Evolutionary conservation across 2,888 invertebrate species (phyloP), one percentile per base, ranked within the genome.

Genomic region (Acrobasis consociella): DNA sequence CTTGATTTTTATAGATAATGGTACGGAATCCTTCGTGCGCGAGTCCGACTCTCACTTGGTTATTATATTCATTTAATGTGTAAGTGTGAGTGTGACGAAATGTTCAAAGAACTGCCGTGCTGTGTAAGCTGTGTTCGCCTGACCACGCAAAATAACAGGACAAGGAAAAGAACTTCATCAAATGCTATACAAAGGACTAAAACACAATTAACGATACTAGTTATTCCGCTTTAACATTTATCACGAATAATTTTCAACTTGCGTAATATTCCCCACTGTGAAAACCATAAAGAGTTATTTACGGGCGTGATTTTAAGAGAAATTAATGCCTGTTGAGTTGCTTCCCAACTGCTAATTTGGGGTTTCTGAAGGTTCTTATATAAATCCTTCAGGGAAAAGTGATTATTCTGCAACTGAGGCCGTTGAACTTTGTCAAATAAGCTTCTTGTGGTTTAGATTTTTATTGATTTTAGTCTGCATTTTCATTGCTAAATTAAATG

Each of bases 281-380:
- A n/a, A 46, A 46, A 5, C 52, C 52, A n/a, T 52, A 52, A 52
- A 52, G 31, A 13, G 22, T 37, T 52, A 22, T 52, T 52, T 31
- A 52, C 11, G 51, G 17, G 51, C 46, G 46, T 13, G 46, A 46
- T 46, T 46, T n/a, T 46, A 46, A 46, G 46, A 46, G 49, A 49
- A 49, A 52, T 52, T 51, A 13, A 52, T 52, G 52, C 22, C 31
- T 13, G 31, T 31, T 31, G 31, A 31, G 22, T 31, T 52, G 10
- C 52, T 52, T 52, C 52, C 52, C 52, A 52, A 31, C 11, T 31
- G n/a, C 52, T 31, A 52, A 13, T 52, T 52, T 22, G 52, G 31
- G 13, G n/a, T 52, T 9, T 31, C 11, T 31, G 22, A n/a, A 37
- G 31, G 37, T 52, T 52, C 22, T 13, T 31, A 8, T 22, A 52